Conservation (phyloP, 2,797 vertebrate genomes). For the Periophthalmus magnuspinnatus region DNA sequence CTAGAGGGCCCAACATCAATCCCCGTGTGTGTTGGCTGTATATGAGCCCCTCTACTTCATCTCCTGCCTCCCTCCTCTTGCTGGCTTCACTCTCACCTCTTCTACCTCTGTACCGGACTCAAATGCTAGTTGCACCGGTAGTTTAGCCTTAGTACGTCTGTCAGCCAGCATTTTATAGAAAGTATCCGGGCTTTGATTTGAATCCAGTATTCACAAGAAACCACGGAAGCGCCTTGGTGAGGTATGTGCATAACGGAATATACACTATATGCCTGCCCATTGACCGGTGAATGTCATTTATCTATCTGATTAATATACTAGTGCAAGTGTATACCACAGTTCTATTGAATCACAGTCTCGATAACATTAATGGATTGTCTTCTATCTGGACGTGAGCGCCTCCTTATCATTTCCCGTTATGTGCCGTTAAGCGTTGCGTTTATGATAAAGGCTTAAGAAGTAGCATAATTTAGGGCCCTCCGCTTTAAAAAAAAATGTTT, state of each 20-base stretch:
- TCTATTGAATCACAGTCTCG: not conserved
- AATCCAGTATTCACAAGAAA: slow-evolving; percentile 8
- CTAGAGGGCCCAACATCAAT: slow-evolving; percentile 50
- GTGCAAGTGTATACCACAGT: not conserved
- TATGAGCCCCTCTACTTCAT: slow-evolving; percentile 21
- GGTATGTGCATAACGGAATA: slow-evolving; percentile 66
- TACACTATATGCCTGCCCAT: slow-evolving; percentile 10
- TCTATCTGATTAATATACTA: not conserved
- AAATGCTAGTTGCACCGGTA: slow-evolving; percentile 67
- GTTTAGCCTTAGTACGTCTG: slow-evolving; percentile 49
- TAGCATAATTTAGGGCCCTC: not conserved
- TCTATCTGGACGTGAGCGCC: not conserved
- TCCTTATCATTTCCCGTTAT: slow-evolving; percentile 60
- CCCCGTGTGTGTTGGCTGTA: slow-evolving; percentile 10
- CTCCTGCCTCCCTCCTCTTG: slow-evolving; percentile 19
- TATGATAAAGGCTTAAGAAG: slow-evolving; percentile 5
- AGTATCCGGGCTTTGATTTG: slow-evolving; percentile 40
- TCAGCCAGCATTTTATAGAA: slow-evolving; percentile 34
- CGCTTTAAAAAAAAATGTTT: not conserved
- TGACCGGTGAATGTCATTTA: not conserved
- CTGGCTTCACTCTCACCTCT: slow-evolving; percentile 49
- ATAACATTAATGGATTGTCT: not conserved
- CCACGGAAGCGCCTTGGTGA: slow-evolving; percentile 38
- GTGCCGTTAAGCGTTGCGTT: slow-evolving; percentile 25
- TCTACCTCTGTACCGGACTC: slow-evolving; percentile 45